Conservation (phyloP, 1,140 invertebrate species). For the Caenorhabditis tropicalis region DNA sequence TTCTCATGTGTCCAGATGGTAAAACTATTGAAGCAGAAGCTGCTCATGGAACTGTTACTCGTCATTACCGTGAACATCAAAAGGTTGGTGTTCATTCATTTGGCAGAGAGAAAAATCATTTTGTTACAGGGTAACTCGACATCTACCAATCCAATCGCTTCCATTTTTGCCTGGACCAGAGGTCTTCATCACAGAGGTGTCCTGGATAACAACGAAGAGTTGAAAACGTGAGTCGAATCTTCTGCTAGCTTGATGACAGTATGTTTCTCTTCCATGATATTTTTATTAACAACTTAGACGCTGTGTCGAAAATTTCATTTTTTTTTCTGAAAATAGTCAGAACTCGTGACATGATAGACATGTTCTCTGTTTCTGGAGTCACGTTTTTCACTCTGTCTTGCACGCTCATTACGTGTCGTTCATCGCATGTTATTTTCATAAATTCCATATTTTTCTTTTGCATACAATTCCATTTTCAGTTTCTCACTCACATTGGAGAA, state of each 20-base stretch:
- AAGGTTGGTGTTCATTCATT: slow-evolving; percentile 56
- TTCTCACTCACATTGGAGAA: slow-evolving; percentile 80
- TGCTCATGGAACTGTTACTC: slow-evolving; percentile 94
- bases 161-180: slow-evolving; percentile 95
- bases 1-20: slow-evolving; percentile 91
- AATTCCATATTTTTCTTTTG: not conserved
- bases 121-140: slow-evolving; percentile 64
- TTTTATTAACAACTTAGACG: too few species aligned
- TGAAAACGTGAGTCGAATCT: slow-evolving; percentile 64
- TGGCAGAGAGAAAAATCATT: not conserved
- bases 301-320: too few species aligned
- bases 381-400: too few species aligned
- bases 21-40: slow-evolving; percentile 96
- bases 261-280: too few species aligned
- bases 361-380: too few species aligned
- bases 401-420: too few species aligned
- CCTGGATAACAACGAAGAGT: slow-evolving; percentile 81
- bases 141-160: slow-evolving; percentile 77
- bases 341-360: too few species aligned
- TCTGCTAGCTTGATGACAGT: too few species aligned
- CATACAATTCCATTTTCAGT: slow-evolving; percentile 46
- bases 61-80: slow-evolving; percentile 91
- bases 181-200: slow-evolving; percentile 90
- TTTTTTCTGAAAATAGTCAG: too few species aligned
- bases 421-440: too few species aligned